Conservation (phyloP, 2,113 vertebrate species). For the Geococcyx californianus region DNA sequence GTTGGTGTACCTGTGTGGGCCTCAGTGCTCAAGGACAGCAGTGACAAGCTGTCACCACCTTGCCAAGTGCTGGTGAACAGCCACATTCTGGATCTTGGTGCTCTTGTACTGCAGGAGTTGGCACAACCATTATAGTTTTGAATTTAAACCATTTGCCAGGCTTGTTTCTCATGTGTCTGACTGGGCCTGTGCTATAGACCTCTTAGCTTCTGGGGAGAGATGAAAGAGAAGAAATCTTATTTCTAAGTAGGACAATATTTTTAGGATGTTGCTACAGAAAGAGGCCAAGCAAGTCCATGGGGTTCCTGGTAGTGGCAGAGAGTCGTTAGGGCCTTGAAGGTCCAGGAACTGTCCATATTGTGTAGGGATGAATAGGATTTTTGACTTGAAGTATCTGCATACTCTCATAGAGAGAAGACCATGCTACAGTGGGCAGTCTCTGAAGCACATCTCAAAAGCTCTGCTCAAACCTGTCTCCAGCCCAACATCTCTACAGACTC, state of each 20-base stretch:
- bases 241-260: not conserved
- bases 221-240: not conserved
- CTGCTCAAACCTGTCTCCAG: not conserved
- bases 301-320: not conserved
- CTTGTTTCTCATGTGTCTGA: not conserved
- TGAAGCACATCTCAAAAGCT: not conserved
- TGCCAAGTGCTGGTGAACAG: constrained; percentile 47
- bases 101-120: not conserved
- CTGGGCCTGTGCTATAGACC: constrained; percentile 6
- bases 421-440: not conserved
- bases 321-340: accelerated
- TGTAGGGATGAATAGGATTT: not conserved
- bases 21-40: not conserved
- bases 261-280: not conserved
- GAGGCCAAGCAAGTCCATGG: not conserved
- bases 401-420: not conserved
- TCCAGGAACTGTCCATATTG: not conserved
- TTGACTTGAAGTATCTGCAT: not conserved
- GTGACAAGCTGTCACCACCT: not conserved
- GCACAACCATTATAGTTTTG: constrained; percentile 15
- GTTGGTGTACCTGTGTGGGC: constrained; percentile 45
- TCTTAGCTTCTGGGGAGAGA: not conserved
- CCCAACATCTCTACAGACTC: not conserved
- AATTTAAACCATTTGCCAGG: constrained; percentile 36
- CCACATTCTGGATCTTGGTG: constrained; percentile 21